A percentile compares a stretch with the other conserved stretches of the same genome.
phyloP scores from a whole-genome alignment of 2,113 vertebrate species.

The Malurus elegans region DNA sequence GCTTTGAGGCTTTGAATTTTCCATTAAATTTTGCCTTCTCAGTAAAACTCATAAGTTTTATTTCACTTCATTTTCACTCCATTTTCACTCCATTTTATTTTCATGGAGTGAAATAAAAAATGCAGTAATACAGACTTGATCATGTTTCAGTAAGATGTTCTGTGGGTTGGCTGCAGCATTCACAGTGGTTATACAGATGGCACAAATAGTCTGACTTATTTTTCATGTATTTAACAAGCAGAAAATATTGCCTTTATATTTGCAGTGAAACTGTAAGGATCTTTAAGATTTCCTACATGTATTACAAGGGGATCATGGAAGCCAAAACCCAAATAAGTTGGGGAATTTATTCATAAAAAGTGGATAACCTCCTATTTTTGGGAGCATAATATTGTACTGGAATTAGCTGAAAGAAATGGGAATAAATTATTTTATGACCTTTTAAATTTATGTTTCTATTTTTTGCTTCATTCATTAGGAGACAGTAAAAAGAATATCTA shows the following conservation, averaged over 20 bases:
- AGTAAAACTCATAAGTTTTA: background rate
- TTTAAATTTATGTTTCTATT: background rate
- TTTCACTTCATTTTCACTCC: too few relatives aligned
- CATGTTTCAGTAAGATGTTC: background rate
- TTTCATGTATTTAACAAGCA: background rate
- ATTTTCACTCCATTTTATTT: too few relatives aligned
- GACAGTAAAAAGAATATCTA: background rate
- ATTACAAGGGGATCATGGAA: background rate
- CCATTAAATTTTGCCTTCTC: background rate
- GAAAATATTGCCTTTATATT: background rate
- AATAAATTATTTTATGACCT: background rate
- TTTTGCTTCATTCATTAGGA: background rate
- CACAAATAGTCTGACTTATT: background rate
- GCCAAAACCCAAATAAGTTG: background rate
- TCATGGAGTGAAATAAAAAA: background rate
- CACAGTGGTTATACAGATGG: background rate
- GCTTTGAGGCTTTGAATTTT: background rate
- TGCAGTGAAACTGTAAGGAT: background rate
- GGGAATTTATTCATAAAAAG: background rate
- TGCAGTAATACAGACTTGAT: background rate
- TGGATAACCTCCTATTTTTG: background rate
- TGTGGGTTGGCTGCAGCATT: background rate
- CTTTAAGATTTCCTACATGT: background rate
- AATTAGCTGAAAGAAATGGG: background rate
- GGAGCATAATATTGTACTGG: background rate